Evolutionary conservation across 2,797 vertebrate species (phyloP), one percentile per base, ranked within the genome.

Genomic region (Pangasius djambal): DNA sequence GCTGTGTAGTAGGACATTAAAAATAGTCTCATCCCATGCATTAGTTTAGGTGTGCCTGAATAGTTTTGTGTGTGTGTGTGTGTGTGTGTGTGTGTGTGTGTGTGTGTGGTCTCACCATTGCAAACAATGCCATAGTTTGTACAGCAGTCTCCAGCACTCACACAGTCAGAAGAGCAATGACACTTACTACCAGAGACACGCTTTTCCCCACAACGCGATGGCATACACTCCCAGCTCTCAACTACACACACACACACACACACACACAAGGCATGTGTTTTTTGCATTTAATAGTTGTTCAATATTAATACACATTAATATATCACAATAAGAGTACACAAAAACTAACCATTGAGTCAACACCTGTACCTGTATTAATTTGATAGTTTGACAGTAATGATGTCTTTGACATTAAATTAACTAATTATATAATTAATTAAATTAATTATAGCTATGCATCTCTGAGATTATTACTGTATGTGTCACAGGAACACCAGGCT

Each of bases 131-230:
- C 92, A 91, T 95, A 96, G 95, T 97, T 95, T 0, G 94, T 93
- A 93, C 96, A 97, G 91, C 96, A 96, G 93, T 96, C 96, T 5
- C 92, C 93, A 2, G 91, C 77, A 0, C 63, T 78, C 50, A 93
- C 20, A 28, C 96, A 96, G 93, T 96, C 95, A 0, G 94, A 91
- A 0, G 95, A 95, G 67, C 96, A 97, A 88, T 96, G 95, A 9
- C 96, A 97, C 8, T 31, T 92, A 90, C 95, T 96, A 72, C 89
- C 75, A 0, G 15, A 8, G 6, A 95, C 83, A 70, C 96, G 91
- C 8, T 74, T 94, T 89, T 97, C 96, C 4, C 96, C 95, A 69
- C 96, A 97, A 2, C 96, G 95, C 6, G 94, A 83, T 37, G 1
- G 70, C 0, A 94, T 94, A 89, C 96, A 97, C 57, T 93, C 94